These are phyloP conservation scores for Polypedilum pembai DNA, from an alignment of 1,140 invertebrate species.

Conservation along the genomic window DNA sequence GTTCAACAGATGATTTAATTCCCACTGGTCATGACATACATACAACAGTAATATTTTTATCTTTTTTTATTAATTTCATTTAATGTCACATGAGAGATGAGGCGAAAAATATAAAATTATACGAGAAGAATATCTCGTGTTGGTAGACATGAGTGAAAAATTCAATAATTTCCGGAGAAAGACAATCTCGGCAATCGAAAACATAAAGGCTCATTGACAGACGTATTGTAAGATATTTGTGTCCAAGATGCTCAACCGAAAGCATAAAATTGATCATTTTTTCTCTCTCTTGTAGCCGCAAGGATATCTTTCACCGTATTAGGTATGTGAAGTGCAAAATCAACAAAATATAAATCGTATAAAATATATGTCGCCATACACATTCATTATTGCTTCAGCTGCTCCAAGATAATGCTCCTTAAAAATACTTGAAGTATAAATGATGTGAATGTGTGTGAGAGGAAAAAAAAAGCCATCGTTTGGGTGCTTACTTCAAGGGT, in stretches of 20 bases:
- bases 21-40: not conserved
- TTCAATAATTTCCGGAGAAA: not conserved
- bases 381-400: not conserved
- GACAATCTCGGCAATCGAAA: not conserved
- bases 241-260: not conserved
- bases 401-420: too few species aligned
- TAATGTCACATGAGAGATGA: not conserved
- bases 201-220: not conserved
- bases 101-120: not conserved
- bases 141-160: not conserved
- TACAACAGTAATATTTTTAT: not conserved
- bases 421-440: not conserved
- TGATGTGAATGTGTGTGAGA: not conserved
- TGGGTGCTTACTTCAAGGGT: not conserved
- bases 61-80: not conserved
- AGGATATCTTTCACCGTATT: not conserved
- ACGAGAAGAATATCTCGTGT: not conserved
- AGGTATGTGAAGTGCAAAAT: constrained; percentile 12
- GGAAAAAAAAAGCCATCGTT: not conserved
- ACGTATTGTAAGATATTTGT: not conserved
- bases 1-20: too few species aligned
- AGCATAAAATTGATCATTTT: constrained; percentile 7
- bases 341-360: constrained; percentile 14
- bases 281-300: not conserved
- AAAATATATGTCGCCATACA: not conserved